Percentiles rank a stretch among this genome's conserved stretches.
These are phyloP conservation scores for Passer montanus DNA, from an alignment of 2,113 vertebrate genomes.

Conservation along the genomic window DNA sequence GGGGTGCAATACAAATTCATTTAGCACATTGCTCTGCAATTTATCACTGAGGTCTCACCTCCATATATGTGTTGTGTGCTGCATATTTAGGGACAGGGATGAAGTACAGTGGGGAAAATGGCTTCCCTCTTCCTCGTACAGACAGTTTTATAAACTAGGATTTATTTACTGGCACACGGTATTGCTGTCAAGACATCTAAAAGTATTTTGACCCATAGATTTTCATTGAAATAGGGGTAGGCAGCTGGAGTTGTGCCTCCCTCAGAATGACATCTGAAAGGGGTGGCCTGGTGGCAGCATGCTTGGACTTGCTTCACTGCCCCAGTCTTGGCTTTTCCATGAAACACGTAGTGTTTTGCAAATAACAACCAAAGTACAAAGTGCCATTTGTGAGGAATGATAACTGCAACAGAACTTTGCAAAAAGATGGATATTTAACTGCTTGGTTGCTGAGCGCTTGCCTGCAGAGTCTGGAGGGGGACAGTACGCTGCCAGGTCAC, in stretches of 20 bases:
- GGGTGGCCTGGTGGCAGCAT: neutral
- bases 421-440: neutral
- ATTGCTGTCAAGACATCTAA: neutral
- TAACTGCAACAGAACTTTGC: neutral
- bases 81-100: neutral
- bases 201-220: neutral
- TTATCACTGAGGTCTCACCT: conserved; percentile 7
- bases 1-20: neutral
- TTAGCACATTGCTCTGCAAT: conserved; percentile 18
- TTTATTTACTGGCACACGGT: neutral
- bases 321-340: neutral
- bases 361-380: neutral
- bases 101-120: neutral
- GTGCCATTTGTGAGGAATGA: neutral
- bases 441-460: neutral
- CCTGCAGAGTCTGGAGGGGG: neutral
- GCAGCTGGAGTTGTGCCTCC: neutral
- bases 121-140: neutral
- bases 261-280: neutral
- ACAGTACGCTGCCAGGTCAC: accelerated
- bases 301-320: neutral
- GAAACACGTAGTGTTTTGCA: neutral
- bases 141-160: neutral
- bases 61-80: neutral
- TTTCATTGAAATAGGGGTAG: neutral